Conservation (phyloP, 2,888 invertebrate genomes). For the Standfussiana lucernea region DNA sequence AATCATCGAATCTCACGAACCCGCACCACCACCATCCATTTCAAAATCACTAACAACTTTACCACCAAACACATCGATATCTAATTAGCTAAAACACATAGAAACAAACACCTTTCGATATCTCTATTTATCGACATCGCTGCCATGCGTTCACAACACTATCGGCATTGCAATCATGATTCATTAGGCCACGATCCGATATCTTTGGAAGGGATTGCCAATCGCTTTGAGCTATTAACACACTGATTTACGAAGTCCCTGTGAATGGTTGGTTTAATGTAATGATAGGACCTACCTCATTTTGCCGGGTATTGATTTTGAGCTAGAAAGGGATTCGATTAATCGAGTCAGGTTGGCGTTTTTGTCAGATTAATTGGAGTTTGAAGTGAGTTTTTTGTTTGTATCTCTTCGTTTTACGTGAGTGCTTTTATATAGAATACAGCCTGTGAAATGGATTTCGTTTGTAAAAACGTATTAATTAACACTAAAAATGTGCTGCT, state of each 20-base stretch:
- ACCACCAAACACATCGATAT: constrained; percentile 8
- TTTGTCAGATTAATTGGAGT: constrained; percentile 53
- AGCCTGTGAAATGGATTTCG: not conserved
- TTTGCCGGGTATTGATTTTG: constrained; percentile 54
- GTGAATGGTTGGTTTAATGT: constrained; percentile 69
- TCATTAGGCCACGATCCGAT: constrained; percentile 77
- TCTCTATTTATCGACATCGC: constrained; percentile 55
- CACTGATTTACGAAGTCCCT: constrained; percentile 77
- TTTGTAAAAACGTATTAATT: not conserved
- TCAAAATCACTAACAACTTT: not conserved
- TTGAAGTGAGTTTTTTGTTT: constrained; percentile 8
- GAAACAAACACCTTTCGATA: constrained; percentile 37
- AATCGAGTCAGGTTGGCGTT: constrained; percentile 31
- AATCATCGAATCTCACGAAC: not conserved
- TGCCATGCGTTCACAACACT: constrained; percentile 58
- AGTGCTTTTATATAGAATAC: not conserved
- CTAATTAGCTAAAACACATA: constrained; percentile 50
- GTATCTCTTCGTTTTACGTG: not conserved
- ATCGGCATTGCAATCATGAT: constrained; percentile 75
- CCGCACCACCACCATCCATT: not conserved
- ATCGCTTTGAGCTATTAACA: constrained; percentile 84
- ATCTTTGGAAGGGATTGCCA: constrained; percentile 75
- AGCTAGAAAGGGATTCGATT: constrained; percentile 43
- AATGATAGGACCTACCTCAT: constrained; percentile 55
- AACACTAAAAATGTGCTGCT: not conserved